phyloP scores from a whole-genome alignment of 2,797 vertebrate species.

The Argyrosomus regius region DNA sequence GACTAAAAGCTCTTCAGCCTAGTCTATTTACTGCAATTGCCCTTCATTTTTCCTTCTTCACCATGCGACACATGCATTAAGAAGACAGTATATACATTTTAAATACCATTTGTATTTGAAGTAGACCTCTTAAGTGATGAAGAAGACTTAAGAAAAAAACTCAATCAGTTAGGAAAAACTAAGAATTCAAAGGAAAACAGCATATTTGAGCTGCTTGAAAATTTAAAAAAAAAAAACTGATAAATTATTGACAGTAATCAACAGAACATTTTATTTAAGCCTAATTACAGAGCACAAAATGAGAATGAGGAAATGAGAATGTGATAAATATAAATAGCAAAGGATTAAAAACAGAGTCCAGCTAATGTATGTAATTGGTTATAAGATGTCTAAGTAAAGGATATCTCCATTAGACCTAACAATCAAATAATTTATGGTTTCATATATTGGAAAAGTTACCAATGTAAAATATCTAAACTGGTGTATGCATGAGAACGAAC shows the following conservation, averaged over 20 bases:
- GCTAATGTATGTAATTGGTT: conserved; percentile 22
- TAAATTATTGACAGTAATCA: conserved; percentile 12
- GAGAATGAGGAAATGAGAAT: conserved; percentile 3
- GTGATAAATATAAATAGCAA: conserved; percentile 32
- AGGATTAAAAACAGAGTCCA: conserved; percentile 17
- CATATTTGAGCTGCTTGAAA: neutral
- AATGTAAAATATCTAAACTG: conserved; percentile 37
- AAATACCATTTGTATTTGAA: conserved; percentile 15
- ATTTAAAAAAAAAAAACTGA: conserved; percentile 9
- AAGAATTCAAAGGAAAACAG: neutral
- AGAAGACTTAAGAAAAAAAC: conserved; percentile 10
- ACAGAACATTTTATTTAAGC: conserved; percentile 15
- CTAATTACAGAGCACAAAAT: conserved; percentile 37
- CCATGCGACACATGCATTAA: conserved; percentile 6
- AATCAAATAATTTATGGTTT: conserved; percentile 27
- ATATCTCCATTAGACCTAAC: conserved; percentile 11
- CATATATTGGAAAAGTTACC: conserved; percentile 44
- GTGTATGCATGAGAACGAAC: conserved; percentile 17
- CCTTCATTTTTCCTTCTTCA: conserved; percentile 62
- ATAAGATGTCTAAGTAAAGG: conserved; percentile 23
- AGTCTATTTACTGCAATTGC: conserved; percentile 70
- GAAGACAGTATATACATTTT: conserved; percentile 28
- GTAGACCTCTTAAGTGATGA: conserved; percentile 4
- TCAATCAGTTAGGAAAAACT: neutral
- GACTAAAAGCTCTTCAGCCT: conserved; percentile 78